phyloP scores from a whole-genome alignment of 1,140 invertebrate species.

The Drosophila micromelanica region DNA sequence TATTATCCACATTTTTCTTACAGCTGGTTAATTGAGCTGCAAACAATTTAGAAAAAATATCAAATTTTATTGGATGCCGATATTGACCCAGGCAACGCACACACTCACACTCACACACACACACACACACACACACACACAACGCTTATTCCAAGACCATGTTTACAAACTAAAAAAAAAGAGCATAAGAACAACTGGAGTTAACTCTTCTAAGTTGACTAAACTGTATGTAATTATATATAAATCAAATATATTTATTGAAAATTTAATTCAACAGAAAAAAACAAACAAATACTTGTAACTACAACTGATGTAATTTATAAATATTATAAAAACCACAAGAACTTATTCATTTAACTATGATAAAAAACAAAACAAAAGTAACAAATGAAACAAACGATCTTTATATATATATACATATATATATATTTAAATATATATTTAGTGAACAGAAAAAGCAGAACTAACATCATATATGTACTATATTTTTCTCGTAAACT shows the following conservation, averaged over 20 bases:
- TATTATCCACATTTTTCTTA: slow-evolving; percentile 49
- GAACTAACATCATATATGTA: slow-evolving; percentile 59
- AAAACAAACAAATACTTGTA: slow-evolving; percentile 35
- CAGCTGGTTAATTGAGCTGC: slow-evolving; percentile 46
- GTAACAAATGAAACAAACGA: slow-evolving; percentile 40
- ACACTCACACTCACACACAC: slow-evolving; percentile 1
- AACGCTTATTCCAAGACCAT: slow-evolving; percentile 16
- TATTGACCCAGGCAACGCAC: slow-evolving; percentile 11
- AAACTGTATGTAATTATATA: slow-evolving; percentile 73
- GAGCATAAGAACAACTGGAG: slow-evolving; percentile 44
- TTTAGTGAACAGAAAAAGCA: slow-evolving; percentile 45
- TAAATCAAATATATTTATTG: slow-evolving; percentile 70
- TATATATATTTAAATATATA: slow-evolving; percentile 58
- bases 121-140: slow-evolving; percentile 6
- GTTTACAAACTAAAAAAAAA: slow-evolving; percentile 26
- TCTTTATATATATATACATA: slow-evolving; percentile 46
- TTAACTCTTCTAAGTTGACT: slow-evolving; percentile 54
- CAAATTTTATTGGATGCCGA: slow-evolving; percentile 34
- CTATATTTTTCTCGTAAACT: slow-evolving; percentile 77
- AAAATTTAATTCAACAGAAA: slow-evolving; percentile 60
- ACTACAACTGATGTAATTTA: slow-evolving; percentile 45
- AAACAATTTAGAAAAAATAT: slow-evolving; percentile 27
- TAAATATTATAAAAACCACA: slow-evolving; percentile 25
- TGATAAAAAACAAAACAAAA: slow-evolving; percentile 5
- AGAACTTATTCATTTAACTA: slow-evolving; percentile 60